phyloP scores from a whole-genome alignment of 2,113 vertebrate species.

The Chloropsis cyanopogon region DNA sequence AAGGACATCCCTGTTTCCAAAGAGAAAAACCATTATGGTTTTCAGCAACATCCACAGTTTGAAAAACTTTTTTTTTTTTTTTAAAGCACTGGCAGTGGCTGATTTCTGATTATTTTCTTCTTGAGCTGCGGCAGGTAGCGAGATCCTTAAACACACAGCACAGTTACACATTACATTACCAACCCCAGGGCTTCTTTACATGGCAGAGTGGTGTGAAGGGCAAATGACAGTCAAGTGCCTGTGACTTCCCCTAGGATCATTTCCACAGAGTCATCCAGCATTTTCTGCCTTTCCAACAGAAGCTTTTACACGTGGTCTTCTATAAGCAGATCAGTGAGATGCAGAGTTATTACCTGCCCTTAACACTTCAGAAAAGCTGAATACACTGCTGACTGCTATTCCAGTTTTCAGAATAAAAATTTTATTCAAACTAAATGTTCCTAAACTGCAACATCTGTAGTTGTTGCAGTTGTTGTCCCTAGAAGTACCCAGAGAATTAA shows the following conservation, averaged over 20 bases:
- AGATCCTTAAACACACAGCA: neutral
- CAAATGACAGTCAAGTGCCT: neutral
- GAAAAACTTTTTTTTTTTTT: neutral
- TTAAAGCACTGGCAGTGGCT: neutral
- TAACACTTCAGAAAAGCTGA: neutral
- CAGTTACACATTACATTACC: neutral
- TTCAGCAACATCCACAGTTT: neutral
- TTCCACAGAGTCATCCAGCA: neutral
- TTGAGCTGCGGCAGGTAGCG: neutral
- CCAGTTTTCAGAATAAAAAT: neutral
- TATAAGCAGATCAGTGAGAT: neutral
- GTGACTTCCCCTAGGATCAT: neutral
- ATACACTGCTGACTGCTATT: neutral
- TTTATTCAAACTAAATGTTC: neutral
- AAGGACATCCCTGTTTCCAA: slow-evolving; percentile 83
- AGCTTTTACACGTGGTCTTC: neutral
- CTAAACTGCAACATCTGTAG: neutral
- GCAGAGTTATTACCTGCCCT: neutral
- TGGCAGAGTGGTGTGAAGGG: neutral
- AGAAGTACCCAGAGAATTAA: neutral
- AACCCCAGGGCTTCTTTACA: neutral
- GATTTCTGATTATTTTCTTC: neutral
- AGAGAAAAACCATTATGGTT: neutral
- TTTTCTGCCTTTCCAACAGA: neutral
- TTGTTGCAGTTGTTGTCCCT: no score